Evolutionary conservation across 2,888 invertebrate species (phyloP), one percentile per base, ranked within the genome.

Genomic region (Drosophila incognita): DNA sequence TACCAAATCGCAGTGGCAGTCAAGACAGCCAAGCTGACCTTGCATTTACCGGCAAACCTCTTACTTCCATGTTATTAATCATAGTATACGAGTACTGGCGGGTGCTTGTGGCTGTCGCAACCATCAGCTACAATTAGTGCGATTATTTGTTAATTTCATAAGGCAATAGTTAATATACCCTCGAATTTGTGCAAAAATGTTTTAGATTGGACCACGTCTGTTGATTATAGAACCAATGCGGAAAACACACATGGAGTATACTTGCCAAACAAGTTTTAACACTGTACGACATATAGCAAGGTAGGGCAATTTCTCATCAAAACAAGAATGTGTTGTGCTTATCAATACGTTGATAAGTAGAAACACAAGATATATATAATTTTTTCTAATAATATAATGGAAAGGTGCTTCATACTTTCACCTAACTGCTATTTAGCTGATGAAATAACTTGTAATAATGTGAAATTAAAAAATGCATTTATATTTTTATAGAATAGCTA

Each of bases 31-130:
- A 49, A 53, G 67, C 58, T 80, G 78, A 79, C 78, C 81, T 79
- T 80, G 78, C 60, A 48, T 36, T 46, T 51, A 57, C 69, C 73
- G 76, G 31, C 78, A 77, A 60, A 79, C 66, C 68, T 69, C 60
- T 76, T 72, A 72, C 75, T 67, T 62, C 46, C 57, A 58, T 35
- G 18, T 35, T 38, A 57, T 31, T 42, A 46, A 18, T 33, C 27
- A 46, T 15, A 48, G 38, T 21, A 10, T 27, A 53, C n/a, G n/a
- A 4, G 13, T 27, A 18, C 24, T 10, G 36, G 38, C 11, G n/a
- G 15, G 15, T 60, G 40, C 31, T 40, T 31, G 24, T 27, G 33
- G 21, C 15, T 29, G 33, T 31, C 56, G 63, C 67, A 57, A 42
- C 67, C 11, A 21, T 38, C 31, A 27, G 36, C 7, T n/a, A 38